phyloP scores from a whole-genome alignment of 2,888 invertebrate genomes.

The Tholera decimalis region DNA sequence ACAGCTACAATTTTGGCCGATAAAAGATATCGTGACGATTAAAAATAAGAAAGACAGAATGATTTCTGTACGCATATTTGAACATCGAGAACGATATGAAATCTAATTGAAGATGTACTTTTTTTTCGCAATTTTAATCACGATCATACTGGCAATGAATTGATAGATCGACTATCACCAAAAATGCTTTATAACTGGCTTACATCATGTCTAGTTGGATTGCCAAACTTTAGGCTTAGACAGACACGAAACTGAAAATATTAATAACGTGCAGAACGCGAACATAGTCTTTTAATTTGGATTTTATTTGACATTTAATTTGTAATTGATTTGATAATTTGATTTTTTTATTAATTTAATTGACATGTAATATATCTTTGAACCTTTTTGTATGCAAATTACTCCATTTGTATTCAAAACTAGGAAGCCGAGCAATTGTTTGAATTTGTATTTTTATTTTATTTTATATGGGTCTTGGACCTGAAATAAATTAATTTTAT shows the following conservation, averaged over 20 bases:
- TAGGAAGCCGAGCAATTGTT: too few species aligned
- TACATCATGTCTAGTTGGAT: neutral
- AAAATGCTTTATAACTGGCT: conserved; percentile 5
- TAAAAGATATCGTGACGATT: conserved; percentile 21
- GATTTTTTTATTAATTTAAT: neutral
- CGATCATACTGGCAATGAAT: conserved; percentile 26
- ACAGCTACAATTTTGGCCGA: neutral
- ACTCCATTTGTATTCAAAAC: too few species aligned
- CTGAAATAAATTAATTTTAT: too few species aligned
- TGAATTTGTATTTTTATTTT: too few species aligned
- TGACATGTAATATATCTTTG: too few species aligned
- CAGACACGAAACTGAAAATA: neutral
- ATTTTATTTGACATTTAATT: too few species aligned
- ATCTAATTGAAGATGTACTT: conserved; percentile 19
- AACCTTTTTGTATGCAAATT: too few species aligned
- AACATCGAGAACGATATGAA: conserved; percentile 34
- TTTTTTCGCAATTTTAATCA: conserved; percentile 33
- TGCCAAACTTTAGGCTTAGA: neutral
- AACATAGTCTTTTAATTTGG: too few species aligned
- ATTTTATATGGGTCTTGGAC: too few species aligned
- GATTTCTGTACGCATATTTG: conserved; percentile 31
- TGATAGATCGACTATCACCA: conserved; percentile 14
- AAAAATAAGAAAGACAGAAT: conserved; percentile 13
- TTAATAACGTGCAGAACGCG: neutral
- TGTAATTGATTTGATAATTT: too few species aligned